Evolutionary conservation across 2,888 invertebrate genomes (phyloP), one percentile per base, ranked within the genome.

Genomic region (Chrysomela aeneicollis): DNA sequence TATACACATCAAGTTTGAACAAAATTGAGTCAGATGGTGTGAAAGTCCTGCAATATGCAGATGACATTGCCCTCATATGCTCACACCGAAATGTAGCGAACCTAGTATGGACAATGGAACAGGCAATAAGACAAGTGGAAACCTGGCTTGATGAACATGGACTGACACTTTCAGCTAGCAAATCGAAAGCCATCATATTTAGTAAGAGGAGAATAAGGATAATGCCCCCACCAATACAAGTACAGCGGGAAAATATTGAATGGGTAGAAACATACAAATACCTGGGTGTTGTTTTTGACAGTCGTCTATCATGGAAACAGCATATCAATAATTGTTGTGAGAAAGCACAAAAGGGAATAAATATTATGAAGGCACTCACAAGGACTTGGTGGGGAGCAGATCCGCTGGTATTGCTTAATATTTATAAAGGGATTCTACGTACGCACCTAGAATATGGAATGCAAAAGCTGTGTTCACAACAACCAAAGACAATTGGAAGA

Each of bases 391-490:
- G 62, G 62, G 62, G 67, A 10, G 59, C 62, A 2, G 62, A 67
- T 15, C 64, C 59, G 0, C 0, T 9, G 2, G 64, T 59, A 15
- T 15, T 67, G 19, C 35, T 61, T 1, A 50, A 18, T 6, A 17
- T 59, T 1, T 64, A 59, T 26, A 65, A 65, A 10, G 64, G 60
- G 12, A 30, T 61, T 1, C 22, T 65, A 4, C 49, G 53, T 21
- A 22, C 65, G 0, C 59, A 65, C 12, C 12, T 63, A 19, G 66
- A 66, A 4, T 63, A 59, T 63, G 63, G 55, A 3, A n/a, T n/a
- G n/a, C n/a, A n/a, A 12, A 42, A 15, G 21, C 42, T 5, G 21
- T 55, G 1, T 42, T 42, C 8, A 21, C 17, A 42, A 22, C 21
- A 3, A 2, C 22, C 15, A 21, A 22, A 42, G 8, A 6, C 4